Conservation (phyloP, 2,797 vertebrate species). For the Parotocinclus haroldoi region DNA sequence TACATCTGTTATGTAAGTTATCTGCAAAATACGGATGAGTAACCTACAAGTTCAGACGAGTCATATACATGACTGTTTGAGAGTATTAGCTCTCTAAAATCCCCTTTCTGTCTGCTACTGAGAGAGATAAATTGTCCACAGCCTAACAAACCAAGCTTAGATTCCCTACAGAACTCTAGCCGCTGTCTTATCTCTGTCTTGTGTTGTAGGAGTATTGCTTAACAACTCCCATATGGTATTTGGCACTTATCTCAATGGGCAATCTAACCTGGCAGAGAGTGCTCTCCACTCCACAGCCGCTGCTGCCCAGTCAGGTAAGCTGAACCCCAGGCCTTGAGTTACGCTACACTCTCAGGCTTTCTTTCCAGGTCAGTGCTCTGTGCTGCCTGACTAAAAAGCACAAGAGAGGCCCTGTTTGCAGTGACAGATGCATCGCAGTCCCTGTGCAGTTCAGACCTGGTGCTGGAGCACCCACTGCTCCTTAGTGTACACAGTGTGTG, state of each 20-base stretch:
- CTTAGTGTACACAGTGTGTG: conserved; percentile 37
- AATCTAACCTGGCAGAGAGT: conserved; percentile 70
- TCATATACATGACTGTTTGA: background rate
- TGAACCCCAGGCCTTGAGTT: conserved; percentile 71
- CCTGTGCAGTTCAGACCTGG: conserved; percentile 24
- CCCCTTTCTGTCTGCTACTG: conserved; percentile 7
- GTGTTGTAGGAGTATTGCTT: conserved; percentile 70
- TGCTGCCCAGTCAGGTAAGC: conserved; percentile 67
- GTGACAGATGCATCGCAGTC: conserved; percentile 25
- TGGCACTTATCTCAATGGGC: conserved; percentile 61
- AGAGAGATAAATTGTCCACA: conserved; percentile 21
- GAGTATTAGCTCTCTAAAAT: conserved; percentile 8
- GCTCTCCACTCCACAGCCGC: conserved; percentile 63
- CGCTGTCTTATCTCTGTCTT: conserved; percentile 70
- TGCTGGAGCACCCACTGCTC: conserved; percentile 24
- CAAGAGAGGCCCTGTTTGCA: conserved; percentile 53
- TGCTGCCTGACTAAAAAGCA: conserved; percentile 48
- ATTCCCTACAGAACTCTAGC: conserved; percentile 52
- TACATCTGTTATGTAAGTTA: too few species aligned
- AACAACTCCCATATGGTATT: conserved; percentile 70
- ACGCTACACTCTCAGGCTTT: conserved; percentile 51
- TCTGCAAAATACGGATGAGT: too few species aligned
- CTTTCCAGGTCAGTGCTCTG: conserved; percentile 53
- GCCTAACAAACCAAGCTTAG: conserved; percentile 37
- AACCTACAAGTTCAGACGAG: too few species aligned